Conservation (phyloP, 2,888 invertebrate species). For the Eudemis profundana region DNA sequence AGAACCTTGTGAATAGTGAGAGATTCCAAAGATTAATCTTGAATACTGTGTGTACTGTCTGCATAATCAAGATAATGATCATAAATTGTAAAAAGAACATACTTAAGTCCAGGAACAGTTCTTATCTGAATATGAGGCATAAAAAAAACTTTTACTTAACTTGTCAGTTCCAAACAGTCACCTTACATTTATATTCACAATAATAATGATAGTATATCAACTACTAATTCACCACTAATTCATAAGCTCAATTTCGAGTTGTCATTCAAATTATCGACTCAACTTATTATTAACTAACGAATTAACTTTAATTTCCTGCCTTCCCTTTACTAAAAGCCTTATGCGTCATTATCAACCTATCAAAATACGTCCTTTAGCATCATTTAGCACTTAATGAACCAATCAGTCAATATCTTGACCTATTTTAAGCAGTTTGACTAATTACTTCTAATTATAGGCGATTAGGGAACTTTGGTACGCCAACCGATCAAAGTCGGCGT, state of each 20-base stretch:
- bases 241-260: conserved; percentile 21
- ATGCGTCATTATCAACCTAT: background rate
- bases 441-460: conserved; percentile 36
- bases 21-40: too few species aligned
- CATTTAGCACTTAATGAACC: conserved; percentile 32
- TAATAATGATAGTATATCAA: conserved; percentile 3
- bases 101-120: too few species aligned
- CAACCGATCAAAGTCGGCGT: conserved; percentile 54
- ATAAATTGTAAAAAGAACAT: too few species aligned
- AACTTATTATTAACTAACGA: too few species aligned
- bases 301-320: background rate
- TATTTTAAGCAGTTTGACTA: conserved; percentile 35
- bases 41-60: too few species aligned
- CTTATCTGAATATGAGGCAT: too few species aligned
- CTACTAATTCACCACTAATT: too few species aligned
- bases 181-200: background rate
- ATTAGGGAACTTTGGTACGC: conserved; percentile 37
- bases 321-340: background rate
- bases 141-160: too few species aligned
- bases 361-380: background rate
- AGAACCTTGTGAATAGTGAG: too few species aligned
- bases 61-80: too few species aligned
- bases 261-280: conserved; percentile 9
- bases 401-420: conserved; percentile 39
- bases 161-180: background rate